Evolutionary conservation across 2,797 vertebrate species (phyloP).

Genomic region (Melanogrammus aeglefinus): DNA sequence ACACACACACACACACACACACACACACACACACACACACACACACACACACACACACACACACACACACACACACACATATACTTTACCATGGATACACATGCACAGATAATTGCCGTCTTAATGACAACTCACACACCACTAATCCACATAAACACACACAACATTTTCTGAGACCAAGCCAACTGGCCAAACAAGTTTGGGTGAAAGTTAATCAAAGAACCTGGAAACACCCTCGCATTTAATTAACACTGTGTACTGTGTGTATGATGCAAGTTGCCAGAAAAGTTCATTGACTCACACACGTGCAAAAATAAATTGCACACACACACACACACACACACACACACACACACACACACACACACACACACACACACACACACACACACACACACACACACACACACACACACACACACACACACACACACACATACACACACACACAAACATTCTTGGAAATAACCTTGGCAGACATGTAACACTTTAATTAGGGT

Average conservation of each 20-base stretch:
- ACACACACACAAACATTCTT: conserved; percentile 2
- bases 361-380: conserved; percentile 10
- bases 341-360: conserved; percentile 9
- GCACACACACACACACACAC: conserved; percentile 11
- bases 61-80: neutral
- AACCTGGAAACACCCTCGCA: neutral
- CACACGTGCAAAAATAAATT: neutral
- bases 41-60: neutral
- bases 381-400: conserved; percentile 9
- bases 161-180: conserved; percentile 5
- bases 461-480: neutral
- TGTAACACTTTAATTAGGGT: neutral
- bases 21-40: neutral
- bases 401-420: conserved; percentile 8
- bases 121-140: neutral
- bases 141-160: conserved; percentile 7
- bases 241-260: conserved; percentile 16
- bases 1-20: too few relatives aligned
- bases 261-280: neutral
- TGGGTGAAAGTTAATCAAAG: neutral
- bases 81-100: neutral
- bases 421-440: conserved; percentile 8
- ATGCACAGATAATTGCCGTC: conserved; percentile 18
- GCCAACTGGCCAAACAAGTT: conserved; percentile 24
- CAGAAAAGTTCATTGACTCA: conserved; percentile 3